Base-by-base conservation (phyloP, 30 jellyfish, hydroid and myxozoan genomes). In the Turritopsis rubra region DNA sequence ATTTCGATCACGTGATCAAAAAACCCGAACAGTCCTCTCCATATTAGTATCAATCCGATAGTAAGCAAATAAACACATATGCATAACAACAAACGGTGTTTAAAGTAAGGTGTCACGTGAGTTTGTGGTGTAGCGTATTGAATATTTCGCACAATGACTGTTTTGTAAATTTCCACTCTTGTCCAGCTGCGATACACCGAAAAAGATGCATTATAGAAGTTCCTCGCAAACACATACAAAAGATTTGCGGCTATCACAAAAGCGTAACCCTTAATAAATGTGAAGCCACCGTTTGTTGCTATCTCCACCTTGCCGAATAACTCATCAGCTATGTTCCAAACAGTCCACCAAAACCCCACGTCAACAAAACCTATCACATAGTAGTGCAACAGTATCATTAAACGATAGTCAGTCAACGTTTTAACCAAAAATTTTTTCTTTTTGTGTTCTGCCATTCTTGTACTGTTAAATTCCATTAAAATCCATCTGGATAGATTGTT, bases 301-400 rank as follows among this genome's bases (percentile, higher is more conserved):
- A 66, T 66, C 29, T 66, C 17, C 76, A 66, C 30, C 8, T 22
- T 7, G 9, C 76, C 60, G 60, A 41, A 66, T 3, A 66, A 25
- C 28, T 7, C 5, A 66, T 66, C 76, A 8, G 76, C 76, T 3
- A 66, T 66, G 17, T 66, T 66, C 76, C 76, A 66, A 8, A 66
- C 76, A n/a, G 16, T 66, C 76, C 76, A 66, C 76, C 76, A 66
- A 25, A 66, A 66, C 8, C 76, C 28, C 5, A 66, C 30, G 17
- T 17, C 76, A 22, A 25, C 76, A 66, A 22, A 66, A n/a, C 76
- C 76, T 7, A 66, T 17, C 5, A 4, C 28, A 17, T n/a, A 8
- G 17, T 66, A 66, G 8, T 66, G 28, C 5, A 66, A 17, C 76
- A 41, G 5, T 41, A 41, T 13, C 5, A 41, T 41, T 5, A 41